These are phyloP conservation scores for Brachyalestes nurse DNA, from an alignment of 2,797 vertebrate species.

Conservation along the genomic window DNA sequence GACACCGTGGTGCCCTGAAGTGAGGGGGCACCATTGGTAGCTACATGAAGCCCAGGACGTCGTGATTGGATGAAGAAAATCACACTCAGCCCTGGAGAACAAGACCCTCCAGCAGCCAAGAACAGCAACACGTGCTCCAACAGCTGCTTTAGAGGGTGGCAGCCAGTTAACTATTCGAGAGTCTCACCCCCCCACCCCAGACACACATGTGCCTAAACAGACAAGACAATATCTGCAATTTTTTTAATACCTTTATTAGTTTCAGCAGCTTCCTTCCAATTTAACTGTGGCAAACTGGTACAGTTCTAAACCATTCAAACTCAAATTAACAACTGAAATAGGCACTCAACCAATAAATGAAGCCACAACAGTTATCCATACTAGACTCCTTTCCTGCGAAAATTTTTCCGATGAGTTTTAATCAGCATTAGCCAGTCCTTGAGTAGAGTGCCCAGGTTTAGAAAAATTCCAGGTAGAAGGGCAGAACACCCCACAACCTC, in stretches of 20 bases:
- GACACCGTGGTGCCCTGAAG: constrained; percentile 49
- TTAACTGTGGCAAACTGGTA: constrained; percentile 75
- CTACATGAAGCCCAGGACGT: constrained; percentile 20
- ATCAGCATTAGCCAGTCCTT: constrained; percentile 75
- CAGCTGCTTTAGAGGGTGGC: constrained; percentile 63
- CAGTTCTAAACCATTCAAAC: constrained; percentile 78
- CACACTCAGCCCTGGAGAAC: constrained; percentile 30
- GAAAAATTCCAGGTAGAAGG: constrained; percentile 57
- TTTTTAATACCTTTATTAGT: constrained; percentile 82
- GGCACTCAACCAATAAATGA: constrained; percentile 72
- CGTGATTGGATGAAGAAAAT: constrained; percentile 67
- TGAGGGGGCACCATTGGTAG: constrained; percentile 70
- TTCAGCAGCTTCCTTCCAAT: constrained; percentile 81
- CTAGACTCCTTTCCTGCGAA: constrained; percentile 70
- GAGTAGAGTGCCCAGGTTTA: constrained; percentile 67
- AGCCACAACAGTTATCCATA: constrained; percentile 64
- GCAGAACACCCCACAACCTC: constrained; percentile 50
- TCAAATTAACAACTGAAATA: constrained; percentile 77
- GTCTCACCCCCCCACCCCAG: background rate
- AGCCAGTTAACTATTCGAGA: constrained; percentile 5
- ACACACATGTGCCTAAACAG: constrained; percentile 47
- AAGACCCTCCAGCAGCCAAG: constrained; percentile 12
- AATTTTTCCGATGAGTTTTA: constrained; percentile 72
- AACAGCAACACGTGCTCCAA: constrained; percentile 59
- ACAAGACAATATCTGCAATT: constrained; percentile 55